A percentile compares a stretch with the other conserved stretches of the same genome.
Conservation (phyloP, 2,888 invertebrate genomes). For the Cheilosia grossa region DNA sequence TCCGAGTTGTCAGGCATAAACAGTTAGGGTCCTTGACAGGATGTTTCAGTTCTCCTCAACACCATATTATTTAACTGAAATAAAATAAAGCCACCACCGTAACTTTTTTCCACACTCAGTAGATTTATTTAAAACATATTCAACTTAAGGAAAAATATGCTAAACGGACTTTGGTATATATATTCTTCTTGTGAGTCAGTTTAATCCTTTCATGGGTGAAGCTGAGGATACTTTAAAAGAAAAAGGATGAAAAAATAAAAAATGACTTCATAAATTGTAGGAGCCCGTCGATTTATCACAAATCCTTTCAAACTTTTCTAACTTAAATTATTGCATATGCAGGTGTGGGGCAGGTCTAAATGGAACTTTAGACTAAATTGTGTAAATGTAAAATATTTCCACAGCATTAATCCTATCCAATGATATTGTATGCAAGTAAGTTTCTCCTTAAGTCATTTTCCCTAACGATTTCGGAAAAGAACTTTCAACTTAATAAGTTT, state of each 20-base stretch:
- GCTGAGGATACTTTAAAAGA: not conserved
- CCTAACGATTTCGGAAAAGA: too few species aligned
- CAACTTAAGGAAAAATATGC: not conserved
- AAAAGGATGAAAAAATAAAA: not conserved
- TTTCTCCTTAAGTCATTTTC: too few species aligned
- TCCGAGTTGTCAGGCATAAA: not conserved
- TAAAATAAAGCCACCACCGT: not conserved
- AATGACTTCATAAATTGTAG: not conserved
- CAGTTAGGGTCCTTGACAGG: not conserved
- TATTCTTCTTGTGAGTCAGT: not conserved
- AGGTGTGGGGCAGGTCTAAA: too few species aligned
- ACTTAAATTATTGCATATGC: not conserved
- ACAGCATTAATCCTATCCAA: not conserved
- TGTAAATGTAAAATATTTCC: not conserved
- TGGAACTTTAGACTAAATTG: not conserved
- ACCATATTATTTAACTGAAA: not conserved
- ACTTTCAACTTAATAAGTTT: too few species aligned
- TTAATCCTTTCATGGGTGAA: not conserved
- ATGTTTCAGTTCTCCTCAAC: not conserved
- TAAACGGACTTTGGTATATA: not conserved
- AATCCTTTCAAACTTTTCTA: not conserved
- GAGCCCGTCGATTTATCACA: not conserved
- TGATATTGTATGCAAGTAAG: not conserved
- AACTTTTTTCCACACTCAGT: not conserved
- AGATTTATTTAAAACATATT: conserved; percentile 9